phyloP scores from a whole-genome alignment of 2,113 vertebrate genomes.

The Ictalurus furcatus region DNA sequence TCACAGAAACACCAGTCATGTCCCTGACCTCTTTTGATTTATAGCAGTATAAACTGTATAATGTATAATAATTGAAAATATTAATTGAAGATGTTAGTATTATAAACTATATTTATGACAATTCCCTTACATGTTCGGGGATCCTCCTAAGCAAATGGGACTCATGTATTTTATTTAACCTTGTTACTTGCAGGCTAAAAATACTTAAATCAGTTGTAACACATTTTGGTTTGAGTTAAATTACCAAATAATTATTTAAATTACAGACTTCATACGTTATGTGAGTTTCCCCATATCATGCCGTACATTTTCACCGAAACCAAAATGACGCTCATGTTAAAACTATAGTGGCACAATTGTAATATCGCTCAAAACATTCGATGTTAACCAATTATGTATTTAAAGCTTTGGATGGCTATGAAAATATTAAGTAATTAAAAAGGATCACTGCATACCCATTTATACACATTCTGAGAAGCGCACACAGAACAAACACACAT shows the following conservation, averaged over 20 bases:
- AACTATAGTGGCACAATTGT: not conserved
- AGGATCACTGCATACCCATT: not conserved
- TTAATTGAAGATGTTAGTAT: not conserved
- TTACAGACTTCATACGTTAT: not conserved
- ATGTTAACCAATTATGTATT: not conserved
- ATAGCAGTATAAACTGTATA: not conserved
- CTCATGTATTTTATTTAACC: not conserved
- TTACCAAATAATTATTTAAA: not conserved
- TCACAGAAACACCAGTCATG: constrained; percentile 52
- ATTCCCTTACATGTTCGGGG: not conserved
- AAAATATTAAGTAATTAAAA: not conserved
- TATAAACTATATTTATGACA: not conserved
- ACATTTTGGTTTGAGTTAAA: not conserved
- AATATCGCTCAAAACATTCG: not conserved
- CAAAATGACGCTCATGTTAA: not conserved
- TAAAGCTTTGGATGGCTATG: not conserved
- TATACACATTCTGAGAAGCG: not conserved
- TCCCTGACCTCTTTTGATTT: not conserved
- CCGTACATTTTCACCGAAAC: not conserved
- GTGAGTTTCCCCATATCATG: not conserved
- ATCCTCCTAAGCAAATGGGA: not conserved
- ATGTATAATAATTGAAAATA: not conserved
- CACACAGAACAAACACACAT: not conserved
- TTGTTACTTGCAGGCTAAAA: not conserved
- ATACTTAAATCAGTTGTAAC: not conserved